Conservation (phyloP, 1,140 invertebrate species). For the Drosophila chauvacae region DNA sequence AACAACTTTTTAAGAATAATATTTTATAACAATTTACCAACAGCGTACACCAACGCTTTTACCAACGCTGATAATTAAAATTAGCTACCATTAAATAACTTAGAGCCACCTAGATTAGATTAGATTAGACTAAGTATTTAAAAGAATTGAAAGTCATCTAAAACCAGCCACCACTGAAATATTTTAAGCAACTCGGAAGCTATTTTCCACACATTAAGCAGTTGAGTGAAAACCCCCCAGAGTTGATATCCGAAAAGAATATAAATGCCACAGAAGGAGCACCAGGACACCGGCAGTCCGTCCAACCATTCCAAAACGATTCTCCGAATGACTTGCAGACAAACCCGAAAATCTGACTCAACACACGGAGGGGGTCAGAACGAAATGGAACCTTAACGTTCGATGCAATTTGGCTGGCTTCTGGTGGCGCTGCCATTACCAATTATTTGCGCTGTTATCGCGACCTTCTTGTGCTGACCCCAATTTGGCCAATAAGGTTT, state of each 20-base stretch:
- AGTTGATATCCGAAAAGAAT: constrained; percentile 9
- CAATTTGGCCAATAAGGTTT: constrained; percentile 76
- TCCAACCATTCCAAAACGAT: constrained; percentile 10
- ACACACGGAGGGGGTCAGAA: constrained; percentile 13
- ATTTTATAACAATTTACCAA: not conserved
- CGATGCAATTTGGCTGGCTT: constrained; percentile 64
- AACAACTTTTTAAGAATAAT: not conserved
- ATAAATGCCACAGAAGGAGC: constrained; percentile 9
- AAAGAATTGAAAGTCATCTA: not conserved
- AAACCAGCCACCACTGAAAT: not conserved
- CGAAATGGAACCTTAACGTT: constrained; percentile 63
- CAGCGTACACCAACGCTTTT: not conserved
- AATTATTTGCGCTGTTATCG: constrained; percentile 79
- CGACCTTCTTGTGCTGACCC: constrained; percentile 77
- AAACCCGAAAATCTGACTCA: constrained; percentile 32
- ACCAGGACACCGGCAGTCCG: constrained; percentile 1
- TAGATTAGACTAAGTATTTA: not conserved
- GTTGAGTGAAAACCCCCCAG: constrained; percentile 6
- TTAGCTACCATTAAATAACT: too few species aligned
- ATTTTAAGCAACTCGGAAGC: not conserved
- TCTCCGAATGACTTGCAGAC: constrained; percentile 37
- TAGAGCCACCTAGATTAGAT: too few species aligned
- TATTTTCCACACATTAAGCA: constrained; percentile 21
- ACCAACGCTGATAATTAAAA: too few species aligned
- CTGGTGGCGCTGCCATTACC: constrained; percentile 60